These are phyloP conservation scores for Halocaridina rubra DNA, from an alignment of 2,888 invertebrate genomes.

Conservation along the genomic window DNA sequence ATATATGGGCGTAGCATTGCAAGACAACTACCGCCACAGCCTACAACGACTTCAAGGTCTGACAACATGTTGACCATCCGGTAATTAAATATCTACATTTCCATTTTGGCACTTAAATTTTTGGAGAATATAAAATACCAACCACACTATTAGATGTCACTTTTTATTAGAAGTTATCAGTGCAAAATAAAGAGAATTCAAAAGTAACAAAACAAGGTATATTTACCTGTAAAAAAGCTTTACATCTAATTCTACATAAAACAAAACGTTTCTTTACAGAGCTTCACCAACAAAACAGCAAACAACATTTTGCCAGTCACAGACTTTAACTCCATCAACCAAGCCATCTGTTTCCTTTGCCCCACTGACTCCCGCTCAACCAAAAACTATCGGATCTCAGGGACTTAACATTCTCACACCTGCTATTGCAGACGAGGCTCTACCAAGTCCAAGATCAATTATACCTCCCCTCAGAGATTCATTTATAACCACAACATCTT, in stretches of 20 bases:
- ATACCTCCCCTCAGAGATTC: constrained; percentile 35
- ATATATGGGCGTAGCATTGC: constrained; percentile 40
- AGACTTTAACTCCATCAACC: constrained; percentile 44
- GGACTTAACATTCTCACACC: not conserved
- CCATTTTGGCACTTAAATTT: no score
- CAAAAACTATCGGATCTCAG: not conserved
- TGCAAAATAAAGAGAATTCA: no score
- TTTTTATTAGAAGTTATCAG: no score
- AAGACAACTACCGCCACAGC: not conserved
- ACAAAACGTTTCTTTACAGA: no score
- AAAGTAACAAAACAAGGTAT: no score
- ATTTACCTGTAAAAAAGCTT: no score
- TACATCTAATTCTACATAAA: no score
- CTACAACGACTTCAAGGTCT: constrained; percentile 13
- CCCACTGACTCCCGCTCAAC: constrained; percentile 34
- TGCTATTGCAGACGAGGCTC: not conserved
- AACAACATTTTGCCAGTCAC: not conserved
- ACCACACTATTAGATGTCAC: no score
- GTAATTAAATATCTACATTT: no score
- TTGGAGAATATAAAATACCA: no score
- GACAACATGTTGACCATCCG: constrained; percentile 15
- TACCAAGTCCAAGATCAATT: not conserved
- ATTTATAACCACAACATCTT: not conserved
- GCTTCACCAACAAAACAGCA: constrained; percentile 37
- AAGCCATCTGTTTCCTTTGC: constrained; percentile 65